Percentiles rank a stretch among this genome's conserved stretches.
These are phyloP conservation scores for Aptenodytes patagonicus DNA, from an alignment of 2,113 vertebrate species.

Conservation along the genomic window DNA sequence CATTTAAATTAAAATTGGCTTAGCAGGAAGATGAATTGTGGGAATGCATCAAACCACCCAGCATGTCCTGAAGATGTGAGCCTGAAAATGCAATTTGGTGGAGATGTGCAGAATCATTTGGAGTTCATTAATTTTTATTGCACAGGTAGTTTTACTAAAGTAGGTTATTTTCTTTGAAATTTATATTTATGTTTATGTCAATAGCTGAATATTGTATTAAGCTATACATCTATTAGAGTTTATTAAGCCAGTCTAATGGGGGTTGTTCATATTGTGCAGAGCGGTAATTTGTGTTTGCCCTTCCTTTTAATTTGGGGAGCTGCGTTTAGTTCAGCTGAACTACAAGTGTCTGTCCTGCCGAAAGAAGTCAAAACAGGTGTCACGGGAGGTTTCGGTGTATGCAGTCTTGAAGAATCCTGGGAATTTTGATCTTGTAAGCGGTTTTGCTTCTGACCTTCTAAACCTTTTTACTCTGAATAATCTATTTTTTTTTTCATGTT, in stretches of 20 bases:
- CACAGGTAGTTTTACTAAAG: constrained; percentile 87
- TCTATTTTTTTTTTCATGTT: not conserved
- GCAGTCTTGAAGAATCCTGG: not conserved
- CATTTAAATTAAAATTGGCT: constrained; percentile 95
- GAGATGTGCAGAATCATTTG: constrained; percentile 85
- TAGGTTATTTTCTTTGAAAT: constrained; percentile 85
- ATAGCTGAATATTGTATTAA: constrained; percentile 81
- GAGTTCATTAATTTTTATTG: constrained; percentile 95
- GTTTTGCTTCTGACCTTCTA: constrained; percentile 52
- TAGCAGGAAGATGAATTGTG: constrained; percentile 91
- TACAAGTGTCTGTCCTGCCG: not conserved
- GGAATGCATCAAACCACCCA: constrained; percentile 89
- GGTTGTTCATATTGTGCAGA: constrained; percentile 57
- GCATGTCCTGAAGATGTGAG: constrained; percentile 89
- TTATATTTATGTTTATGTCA: constrained; percentile 87
- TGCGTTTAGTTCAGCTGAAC: constrained; percentile 3
- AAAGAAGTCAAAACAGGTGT: constrained; percentile 55
- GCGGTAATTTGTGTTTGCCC: constrained; percentile 65
- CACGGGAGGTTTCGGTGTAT: not conserved
- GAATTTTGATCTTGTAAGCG: constrained; percentile 17
- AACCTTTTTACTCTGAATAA: constrained; percentile 44
- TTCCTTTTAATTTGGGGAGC: constrained; percentile 55
- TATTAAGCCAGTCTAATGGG: constrained; percentile 78
- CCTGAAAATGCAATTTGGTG: constrained; percentile 90
- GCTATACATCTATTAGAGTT: constrained; percentile 76